Percentiles rank a stretch among this genome's conserved stretches.
Conservation (phyloP, 2,113 vertebrate species). For the Hydropotes inermis region DNA sequence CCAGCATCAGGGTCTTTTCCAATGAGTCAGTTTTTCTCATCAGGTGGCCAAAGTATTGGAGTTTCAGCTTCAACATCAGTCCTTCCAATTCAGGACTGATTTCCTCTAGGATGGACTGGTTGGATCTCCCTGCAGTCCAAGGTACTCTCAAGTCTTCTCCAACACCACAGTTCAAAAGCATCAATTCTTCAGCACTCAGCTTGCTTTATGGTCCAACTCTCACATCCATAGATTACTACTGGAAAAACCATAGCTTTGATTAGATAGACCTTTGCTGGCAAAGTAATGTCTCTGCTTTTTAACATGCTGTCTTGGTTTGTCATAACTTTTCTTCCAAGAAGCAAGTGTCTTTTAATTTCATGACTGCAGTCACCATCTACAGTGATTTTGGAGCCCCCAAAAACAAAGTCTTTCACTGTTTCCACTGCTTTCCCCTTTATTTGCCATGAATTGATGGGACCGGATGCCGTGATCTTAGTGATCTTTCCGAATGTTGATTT, state of each 20-base stretch:
- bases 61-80: not conserved
- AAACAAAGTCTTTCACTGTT: not conserved
- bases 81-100: not conserved
- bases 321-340: not conserved
- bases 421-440: not conserved
- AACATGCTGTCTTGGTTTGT: not conserved
- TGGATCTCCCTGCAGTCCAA: not conserved
- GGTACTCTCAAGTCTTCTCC: not conserved
- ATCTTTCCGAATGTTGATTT: not conserved
- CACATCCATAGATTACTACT: not conserved
- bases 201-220: not conserved
- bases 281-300: not conserved
- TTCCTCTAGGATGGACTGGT: not conserved
- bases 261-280: not conserved
- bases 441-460: not conserved
- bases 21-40: not conserved
- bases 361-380: not conserved
- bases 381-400: accelerated
- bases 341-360: not conserved
- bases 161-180: not conserved
- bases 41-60: not conserved
- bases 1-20: not conserved
- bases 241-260: not conserved
- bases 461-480: not conserved
- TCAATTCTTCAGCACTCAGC: not conserved